A percentile compares a stretch with the other conserved stretches of the same genome.
phyloP scores from a whole-genome alignment of 1,140 invertebrate species.

The Leptinotarsa undecemlineata region DNA sequence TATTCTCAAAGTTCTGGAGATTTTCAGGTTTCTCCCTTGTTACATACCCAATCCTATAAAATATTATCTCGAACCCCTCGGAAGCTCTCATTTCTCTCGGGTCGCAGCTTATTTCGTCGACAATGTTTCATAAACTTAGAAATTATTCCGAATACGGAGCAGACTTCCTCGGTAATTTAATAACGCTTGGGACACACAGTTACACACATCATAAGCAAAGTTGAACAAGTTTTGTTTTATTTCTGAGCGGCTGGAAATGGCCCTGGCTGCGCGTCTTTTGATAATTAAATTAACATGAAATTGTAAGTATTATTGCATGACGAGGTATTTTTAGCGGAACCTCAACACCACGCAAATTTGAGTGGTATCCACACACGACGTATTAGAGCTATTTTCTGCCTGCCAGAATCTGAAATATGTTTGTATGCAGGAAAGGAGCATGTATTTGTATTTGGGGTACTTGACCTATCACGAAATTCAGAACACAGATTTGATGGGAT shows the following conservation, averaged over 20 bases:
- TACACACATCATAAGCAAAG: constrained; percentile 19
- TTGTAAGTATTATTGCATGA: constrained; percentile 13
- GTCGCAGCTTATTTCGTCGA: not conserved
- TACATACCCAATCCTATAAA: not conserved
- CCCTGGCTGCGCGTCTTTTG: constrained; percentile 11
- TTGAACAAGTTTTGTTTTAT: constrained; percentile 13
- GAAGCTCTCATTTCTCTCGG: not conserved
- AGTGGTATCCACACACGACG: not conserved
- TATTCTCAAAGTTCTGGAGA: not conserved
- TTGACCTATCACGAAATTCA: not conserved
- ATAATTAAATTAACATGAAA: constrained; percentile 22
- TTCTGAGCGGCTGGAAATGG: constrained; percentile 4
- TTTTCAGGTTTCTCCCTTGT: not conserved
- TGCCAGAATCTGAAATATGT: constrained; percentile 3
- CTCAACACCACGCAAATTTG: constrained; percentile 5
- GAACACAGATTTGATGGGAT: not conserved
- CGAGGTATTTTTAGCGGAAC: constrained; percentile 13
- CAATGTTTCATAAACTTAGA: constrained; percentile 14
- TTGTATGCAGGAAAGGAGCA: not conserved
- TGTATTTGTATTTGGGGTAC: not conserved
- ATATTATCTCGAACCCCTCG: not conserved
- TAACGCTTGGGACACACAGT: constrained; percentile 18
- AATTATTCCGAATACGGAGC: constrained; percentile 15
- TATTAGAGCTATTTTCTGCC: not conserved
- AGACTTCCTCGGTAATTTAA: constrained; percentile 20